Evolutionary conservation across 2,888 invertebrate genomes (phyloP).

Genomic region (Caenorhabditis uteleia): DNA sequence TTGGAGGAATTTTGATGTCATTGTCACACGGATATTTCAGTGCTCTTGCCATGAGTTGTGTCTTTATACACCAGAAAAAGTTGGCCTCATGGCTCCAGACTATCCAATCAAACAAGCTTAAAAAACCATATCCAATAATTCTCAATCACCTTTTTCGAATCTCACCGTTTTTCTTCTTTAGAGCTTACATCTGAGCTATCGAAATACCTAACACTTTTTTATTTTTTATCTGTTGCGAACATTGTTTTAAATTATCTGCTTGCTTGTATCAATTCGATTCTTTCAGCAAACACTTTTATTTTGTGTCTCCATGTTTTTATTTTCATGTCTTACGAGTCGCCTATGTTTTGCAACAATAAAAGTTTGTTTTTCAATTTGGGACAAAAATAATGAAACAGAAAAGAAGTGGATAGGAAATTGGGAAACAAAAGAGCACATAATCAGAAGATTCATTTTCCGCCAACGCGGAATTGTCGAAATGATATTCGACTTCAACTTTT

Average conservation of each 20-base stretch:
- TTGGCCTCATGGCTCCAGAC: constrained; percentile 50
- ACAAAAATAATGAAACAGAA: no score
- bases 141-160: constrained; percentile 31
- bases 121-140: constrained; percentile 19
- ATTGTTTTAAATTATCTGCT: no score
- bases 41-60: constrained; percentile 82
- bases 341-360: no score
- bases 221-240: no score
- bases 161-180: constrained; percentile 7
- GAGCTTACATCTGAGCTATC: not conserved
- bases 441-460: constrained; percentile 4
- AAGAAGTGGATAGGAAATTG: no score
- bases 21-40: constrained; percentile 90
- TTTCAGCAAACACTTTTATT: no score
- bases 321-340: no score
- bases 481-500: no score
- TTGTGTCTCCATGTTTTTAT: no score
- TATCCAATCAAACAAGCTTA: constrained; percentile 36
- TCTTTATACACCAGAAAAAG: constrained; percentile 49
- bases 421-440: not conserved
- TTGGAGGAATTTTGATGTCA: constrained; percentile 78
- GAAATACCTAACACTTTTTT: no score
- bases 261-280: no score
- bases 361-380: no score
- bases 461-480: constrained; percentile 20